These are phyloP conservation scores for Alca torda DNA, from an alignment of 2,797 vertebrate species.

Conservation along the genomic window DNA sequence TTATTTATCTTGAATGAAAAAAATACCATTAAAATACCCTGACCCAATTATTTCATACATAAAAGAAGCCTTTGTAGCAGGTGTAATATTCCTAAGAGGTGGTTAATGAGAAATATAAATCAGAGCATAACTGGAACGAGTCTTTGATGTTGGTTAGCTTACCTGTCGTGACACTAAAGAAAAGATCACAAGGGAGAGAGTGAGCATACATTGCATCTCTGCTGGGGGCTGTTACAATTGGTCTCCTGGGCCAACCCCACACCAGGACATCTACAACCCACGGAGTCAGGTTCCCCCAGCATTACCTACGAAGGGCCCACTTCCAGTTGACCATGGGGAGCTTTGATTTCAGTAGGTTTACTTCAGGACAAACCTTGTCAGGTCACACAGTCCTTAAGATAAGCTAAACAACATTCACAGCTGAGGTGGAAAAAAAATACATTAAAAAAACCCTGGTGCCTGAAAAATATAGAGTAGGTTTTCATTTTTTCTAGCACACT, in stretches of 20 bases:
- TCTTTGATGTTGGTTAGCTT: conserved; percentile 45
- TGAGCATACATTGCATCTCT: not conserved
- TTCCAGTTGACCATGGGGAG: accelerated
- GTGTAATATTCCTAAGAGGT: conserved; percentile 41
- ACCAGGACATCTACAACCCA: not conserved
- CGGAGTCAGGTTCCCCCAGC: accelerated
- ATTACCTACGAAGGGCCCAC: not conserved
- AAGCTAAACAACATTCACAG: not conserved
- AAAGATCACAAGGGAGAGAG: not conserved
- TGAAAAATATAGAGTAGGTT: not conserved
- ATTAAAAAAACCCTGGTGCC: not conserved
- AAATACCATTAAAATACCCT: not conserved
- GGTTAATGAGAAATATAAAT: conserved; percentile 23
- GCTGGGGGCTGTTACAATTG: accelerated
- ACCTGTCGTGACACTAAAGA: not conserved
- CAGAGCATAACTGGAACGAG: not conserved
- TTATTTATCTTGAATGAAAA: not conserved
- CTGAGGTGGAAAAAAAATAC: not conserved
- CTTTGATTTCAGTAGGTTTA: not conserved
- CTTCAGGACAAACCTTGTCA: not conserved
- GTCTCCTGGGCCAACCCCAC: not conserved
- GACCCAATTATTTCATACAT: conserved; percentile 49
- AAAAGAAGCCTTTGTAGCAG: conserved; percentile 51
- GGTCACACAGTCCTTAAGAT: not conserved
- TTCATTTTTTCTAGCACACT: not conserved